Percentiles rank a stretch among this genome's conserved stretches.
These are phyloP conservation scores for Oriolus oriolus DNA, from an alignment of 2,113 vertebrate genomes.

Conservation along the genomic window DNA sequence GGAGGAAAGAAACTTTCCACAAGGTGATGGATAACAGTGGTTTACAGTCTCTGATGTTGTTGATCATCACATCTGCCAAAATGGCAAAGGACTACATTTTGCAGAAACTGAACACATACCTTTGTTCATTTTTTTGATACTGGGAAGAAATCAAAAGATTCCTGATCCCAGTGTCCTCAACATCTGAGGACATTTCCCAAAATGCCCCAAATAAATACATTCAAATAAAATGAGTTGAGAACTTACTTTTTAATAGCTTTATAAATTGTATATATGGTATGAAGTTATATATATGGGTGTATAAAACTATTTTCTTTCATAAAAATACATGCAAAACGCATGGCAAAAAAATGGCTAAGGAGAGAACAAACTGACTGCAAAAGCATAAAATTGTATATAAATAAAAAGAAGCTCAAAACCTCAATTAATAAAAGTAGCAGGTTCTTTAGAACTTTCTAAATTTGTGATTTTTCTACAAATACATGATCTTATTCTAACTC, in stretches of 20 bases:
- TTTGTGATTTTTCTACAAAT: not conserved
- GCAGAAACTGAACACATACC: not conserved
- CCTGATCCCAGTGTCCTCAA: not conserved
- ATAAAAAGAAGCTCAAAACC: not conserved
- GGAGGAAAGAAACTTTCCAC: not conserved
- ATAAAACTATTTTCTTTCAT: not conserved
- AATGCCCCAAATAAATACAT: not conserved
- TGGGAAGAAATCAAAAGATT: not conserved
- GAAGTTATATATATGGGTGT: not conserved
- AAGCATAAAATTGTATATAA: not conserved
- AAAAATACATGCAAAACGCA: not conserved
- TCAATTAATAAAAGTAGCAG: not conserved
- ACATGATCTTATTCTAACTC: not conserved
- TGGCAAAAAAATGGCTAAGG: not conserved
- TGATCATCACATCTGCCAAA: not conserved
- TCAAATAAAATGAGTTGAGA: not conserved
- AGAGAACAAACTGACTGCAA: not conserved
- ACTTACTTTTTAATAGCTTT: not conserved
- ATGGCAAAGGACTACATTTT: not conserved
- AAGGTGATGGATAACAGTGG: not conserved
- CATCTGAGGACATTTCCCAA: not conserved
- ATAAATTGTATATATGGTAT: not conserved
- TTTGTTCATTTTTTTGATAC: not conserved
- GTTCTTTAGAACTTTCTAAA: not conserved
- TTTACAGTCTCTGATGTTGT: not conserved